Conservation (phyloP, 1,140 invertebrate species). For the Temnothorax curvispinosus region DNA sequence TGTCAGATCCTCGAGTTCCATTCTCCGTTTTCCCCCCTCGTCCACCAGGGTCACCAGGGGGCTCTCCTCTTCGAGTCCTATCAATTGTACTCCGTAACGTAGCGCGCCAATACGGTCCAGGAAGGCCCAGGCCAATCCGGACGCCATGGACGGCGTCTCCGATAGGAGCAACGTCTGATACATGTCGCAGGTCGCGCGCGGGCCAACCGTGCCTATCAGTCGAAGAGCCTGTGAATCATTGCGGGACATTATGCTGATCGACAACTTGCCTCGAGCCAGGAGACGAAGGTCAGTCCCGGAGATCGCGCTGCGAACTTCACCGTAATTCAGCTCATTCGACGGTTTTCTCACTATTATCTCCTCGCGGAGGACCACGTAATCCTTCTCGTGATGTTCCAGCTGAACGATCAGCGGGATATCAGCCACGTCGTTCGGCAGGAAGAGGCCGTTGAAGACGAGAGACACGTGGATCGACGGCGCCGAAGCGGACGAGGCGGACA, state of each 20-base stretch:
- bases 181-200: constrained; percentile 92
- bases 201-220: constrained; percentile 89
- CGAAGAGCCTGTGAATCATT: constrained; percentile 87
- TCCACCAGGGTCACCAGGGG: constrained; percentile 90
- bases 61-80: constrained; percentile 85
- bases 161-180: constrained; percentile 89
- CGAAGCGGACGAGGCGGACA: constrained; percentile 91
- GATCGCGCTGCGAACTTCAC: constrained; percentile 91
- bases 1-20: constrained; percentile 90
- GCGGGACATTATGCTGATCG: constrained; percentile 89
- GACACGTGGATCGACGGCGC: constrained; percentile 93
- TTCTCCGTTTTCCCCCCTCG: constrained; percentile 88
- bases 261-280: constrained; percentile 89
- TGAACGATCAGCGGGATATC: constrained; percentile 90
- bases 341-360: constrained; percentile 89
- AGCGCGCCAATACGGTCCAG: constrained; percentile 91
- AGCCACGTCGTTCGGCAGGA: constrained; percentile 88
- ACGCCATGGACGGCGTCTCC: constrained; percentile 83
- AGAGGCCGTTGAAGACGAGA: constrained; percentile 93
- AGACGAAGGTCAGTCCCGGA: constrained; percentile 90
- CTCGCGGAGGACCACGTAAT: constrained; percentile 90
- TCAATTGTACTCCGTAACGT: constrained; percentile 89
- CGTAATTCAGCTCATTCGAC: constrained; percentile 90
- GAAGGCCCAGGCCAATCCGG: constrained; percentile 92
- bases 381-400: constrained; percentile 90